These are phyloP conservation scores for Drosophila quasianomalipes DNA, from an alignment of 2,888 invertebrate species.

Conservation along the genomic window DNA sequence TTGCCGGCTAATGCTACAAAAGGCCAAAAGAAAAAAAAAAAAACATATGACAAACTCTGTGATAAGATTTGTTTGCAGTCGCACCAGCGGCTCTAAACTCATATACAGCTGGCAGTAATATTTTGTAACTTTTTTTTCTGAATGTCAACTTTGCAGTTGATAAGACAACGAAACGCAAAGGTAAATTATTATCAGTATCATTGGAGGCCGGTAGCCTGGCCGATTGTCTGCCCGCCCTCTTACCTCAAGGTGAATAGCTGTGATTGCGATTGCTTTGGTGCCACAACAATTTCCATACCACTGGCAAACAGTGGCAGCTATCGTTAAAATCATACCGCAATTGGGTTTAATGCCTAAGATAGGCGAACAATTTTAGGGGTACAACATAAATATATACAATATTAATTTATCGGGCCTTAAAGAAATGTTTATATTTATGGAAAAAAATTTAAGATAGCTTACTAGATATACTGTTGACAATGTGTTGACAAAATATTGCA, in stretches of 20 bases:
- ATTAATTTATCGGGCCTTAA: neutral
- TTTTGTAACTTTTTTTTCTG: constrained; percentile 68
- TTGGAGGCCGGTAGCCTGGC: constrained; percentile 29
- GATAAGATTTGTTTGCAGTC: constrained; percentile 65
- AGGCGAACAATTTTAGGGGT: neutral
- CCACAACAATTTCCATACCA: constrained; percentile 12
- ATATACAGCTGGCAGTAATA: constrained; percentile 11
- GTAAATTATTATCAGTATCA: constrained; percentile 52
- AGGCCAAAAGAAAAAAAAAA: neutral
- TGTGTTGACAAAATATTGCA: neutral
- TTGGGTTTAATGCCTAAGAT: neutral
- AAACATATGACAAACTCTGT: constrained; percentile 11
- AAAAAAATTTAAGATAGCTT: neutral
- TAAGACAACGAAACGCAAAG: constrained; percentile 48
- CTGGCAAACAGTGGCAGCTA: constrained; percentile 11
- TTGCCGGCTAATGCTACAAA: constrained; percentile 32
- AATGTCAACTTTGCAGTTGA: constrained; percentile 73
- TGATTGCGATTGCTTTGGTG: constrained; percentile 1
- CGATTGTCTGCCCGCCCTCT: constrained; percentile 4
- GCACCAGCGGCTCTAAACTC: constrained; percentile 5
- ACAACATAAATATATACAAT: neutral
- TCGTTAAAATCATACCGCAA: neutral
- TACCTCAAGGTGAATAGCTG: constrained; percentile 31
- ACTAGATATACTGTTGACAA: neutral
- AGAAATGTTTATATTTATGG: neutral